Conservation (phyloP, 2,113 vertebrate genomes). For the Tretioscincus oriximinensis region DNA sequence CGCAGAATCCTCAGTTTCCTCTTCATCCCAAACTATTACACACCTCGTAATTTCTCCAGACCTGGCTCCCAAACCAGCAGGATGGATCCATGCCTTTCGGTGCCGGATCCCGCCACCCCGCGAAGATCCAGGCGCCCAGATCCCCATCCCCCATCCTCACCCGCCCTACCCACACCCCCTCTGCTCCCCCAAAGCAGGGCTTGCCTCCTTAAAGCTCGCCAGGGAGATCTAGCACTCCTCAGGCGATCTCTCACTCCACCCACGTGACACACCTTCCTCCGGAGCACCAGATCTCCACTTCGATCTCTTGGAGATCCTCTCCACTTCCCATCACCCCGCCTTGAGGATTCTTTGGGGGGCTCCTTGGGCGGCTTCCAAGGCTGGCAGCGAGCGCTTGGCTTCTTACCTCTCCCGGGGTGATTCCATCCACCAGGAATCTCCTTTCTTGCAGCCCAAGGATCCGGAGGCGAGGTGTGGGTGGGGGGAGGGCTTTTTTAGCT, state of each 20-base stretch:
- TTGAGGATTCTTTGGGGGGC: background rate
- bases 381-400: no score
- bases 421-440: background rate
- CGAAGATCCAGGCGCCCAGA: background rate
- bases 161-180: no score
- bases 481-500: background rate
- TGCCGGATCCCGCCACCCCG: background rate
- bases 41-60: background rate
- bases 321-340: no score
- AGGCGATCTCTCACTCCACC: no score
- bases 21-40: background rate
- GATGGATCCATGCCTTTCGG: background rate
- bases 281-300: background rate
- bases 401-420: background rate
- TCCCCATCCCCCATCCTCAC: background rate
- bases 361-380: background rate
- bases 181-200: background rate
- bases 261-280: background rate
- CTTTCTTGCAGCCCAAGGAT: background rate
- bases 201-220: background rate
- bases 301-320: background rate
- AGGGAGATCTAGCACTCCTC: background rate
- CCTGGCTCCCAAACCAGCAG: background rate
- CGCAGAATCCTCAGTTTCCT: background rate
- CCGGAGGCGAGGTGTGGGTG: no score